Evolutionary conservation across 2,888 invertebrate genomes (phyloP), one percentile per base, ranked within the genome.

Genomic region (Himalopsyche anomala): DNA sequence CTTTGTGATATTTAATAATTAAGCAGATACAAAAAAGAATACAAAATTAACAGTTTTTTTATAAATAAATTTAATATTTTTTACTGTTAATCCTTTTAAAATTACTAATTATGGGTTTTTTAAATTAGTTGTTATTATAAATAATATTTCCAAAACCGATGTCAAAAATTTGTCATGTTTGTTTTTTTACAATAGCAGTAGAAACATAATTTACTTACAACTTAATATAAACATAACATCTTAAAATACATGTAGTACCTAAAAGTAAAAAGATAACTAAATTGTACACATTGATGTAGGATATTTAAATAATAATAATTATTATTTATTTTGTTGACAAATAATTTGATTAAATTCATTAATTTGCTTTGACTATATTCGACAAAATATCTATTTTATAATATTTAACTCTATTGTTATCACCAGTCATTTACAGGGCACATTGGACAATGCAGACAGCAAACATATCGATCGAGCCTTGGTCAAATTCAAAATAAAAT

Each of bases 401-500:
- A 62, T 19, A 19, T n/a, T 62, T 19, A 62, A 19, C 5, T 62
- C n/a, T 62, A 62, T 62, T 62, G 62, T 84, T 81, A 85, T 85
- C 84, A 85, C 84, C 84, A 85, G 84, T 85, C 84, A 85, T 81
- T 81, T 40, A 55, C 19, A 56, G 80, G 80, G 54, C 81, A 56
- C 45, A 80, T 42, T 80, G 80, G 40, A 45, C 42, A 80, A 56
- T 19, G 84, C 84, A 40, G 12, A 84, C 84, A 80, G 54, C 84
- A 81, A 45, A 81, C 19, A 81, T 42, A 28, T 45, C 12, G 51
- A 28, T 45, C 5, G 51, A 81, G 83, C 83, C 82, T 85, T 84
- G 86, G 86, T 86, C 86, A 84, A 86, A 81, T 69, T 81, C 82
- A 81, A 81, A 85, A 81, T 86, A 87, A 85, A 88, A 88, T 88